A percentile compares a stretch with the other conserved stretches of the same genome.
Conservation (phyloP, 1,140 invertebrate genomes). For the Eufriesea mexicana region DNA sequence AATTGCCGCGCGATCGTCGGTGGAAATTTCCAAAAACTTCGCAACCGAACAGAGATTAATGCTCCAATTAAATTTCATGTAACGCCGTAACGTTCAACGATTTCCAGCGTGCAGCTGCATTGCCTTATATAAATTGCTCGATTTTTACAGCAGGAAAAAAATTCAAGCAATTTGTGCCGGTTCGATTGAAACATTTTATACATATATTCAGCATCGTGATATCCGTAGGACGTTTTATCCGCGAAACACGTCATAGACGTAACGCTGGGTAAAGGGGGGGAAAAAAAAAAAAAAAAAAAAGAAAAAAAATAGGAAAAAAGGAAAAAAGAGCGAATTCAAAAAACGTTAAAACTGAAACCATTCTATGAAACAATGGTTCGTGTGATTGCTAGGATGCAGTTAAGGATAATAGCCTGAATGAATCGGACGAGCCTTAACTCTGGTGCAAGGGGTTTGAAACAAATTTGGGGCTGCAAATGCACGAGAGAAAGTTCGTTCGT, state of each 20-base stretch:
- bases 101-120: background rate
- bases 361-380: conserved; percentile 58
- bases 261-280: background rate
- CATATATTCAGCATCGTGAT: no score
- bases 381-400: conserved; percentile 61
- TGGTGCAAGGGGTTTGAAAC: conserved; percentile 58
- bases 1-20: no score
- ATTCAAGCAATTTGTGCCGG: background rate
- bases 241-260: background rate
- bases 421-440: conserved; percentile 65
- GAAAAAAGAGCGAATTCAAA: background rate
- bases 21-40: conserved; percentile 12
- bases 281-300: no score
- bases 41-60: background rate
- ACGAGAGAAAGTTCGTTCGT: conserved; percentile 60
- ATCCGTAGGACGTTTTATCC: background rate
- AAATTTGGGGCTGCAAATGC: conserved; percentile 64
- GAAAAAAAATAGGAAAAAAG: no score
- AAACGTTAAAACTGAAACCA: conserved; percentile 53
- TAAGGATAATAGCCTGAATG: conserved; percentile 68
- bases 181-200: background rate
- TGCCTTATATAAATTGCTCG: background rate
- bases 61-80: background rate
- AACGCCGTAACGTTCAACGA: background rate
- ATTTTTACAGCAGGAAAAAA: background rate